phyloP scores from a whole-genome alignment of 2,797 vertebrate species.

The Poeciliopsis presidionis region DNA sequence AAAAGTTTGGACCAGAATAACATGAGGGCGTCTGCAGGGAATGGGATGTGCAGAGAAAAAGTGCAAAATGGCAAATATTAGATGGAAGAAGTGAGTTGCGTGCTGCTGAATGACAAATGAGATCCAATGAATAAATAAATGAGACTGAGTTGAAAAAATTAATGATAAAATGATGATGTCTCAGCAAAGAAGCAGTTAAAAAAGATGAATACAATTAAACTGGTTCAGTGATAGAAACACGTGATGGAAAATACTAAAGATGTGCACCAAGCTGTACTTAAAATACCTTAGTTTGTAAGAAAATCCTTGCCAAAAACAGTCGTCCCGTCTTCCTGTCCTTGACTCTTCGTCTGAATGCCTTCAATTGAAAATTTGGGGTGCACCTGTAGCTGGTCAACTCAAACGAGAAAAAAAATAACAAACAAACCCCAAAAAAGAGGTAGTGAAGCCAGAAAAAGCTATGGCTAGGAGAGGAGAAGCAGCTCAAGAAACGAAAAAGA shows the following conservation, averaged over 20 bases:
- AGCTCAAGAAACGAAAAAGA: conserved; percentile 14
- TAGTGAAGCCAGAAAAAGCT: conserved; percentile 32
- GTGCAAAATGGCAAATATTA: conserved; percentile 51
- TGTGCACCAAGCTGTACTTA: not conserved
- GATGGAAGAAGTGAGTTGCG: conserved; percentile 38
- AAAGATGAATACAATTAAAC: conserved; percentile 15
- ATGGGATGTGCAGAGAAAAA: conserved; percentile 45
- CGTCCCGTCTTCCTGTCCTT: conserved; percentile 60
- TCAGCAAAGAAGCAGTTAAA: conserved; percentile 40
- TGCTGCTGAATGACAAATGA: conserved; percentile 66
- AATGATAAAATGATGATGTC: conserved; percentile 45
- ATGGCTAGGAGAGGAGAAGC: conserved; percentile 21
- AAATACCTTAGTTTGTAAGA: conserved; percentile 72
- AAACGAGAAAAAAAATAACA: conserved; percentile 18
- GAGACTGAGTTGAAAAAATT: conserved; percentile 42
- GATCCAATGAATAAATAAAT: conserved; percentile 73
- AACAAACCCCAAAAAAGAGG: conserved; percentile 8
- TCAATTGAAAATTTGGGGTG: conserved; percentile 49
- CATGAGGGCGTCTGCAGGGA: conserved; percentile 31
- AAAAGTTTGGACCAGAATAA: conserved; percentile 59
- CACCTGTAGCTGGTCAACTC: conserved; percentile 66
- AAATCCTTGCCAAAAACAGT: conserved; percentile 46
- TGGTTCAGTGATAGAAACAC: conserved; percentile 23
- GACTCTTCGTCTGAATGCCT: conserved; percentile 55
- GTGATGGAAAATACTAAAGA: conserved; percentile 18